Evolutionary conservation across 2,797 vertebrate species (phyloP), one percentile per base, ranked within the genome.

Genomic region (Hippoglossus hippoglossus): DNA sequence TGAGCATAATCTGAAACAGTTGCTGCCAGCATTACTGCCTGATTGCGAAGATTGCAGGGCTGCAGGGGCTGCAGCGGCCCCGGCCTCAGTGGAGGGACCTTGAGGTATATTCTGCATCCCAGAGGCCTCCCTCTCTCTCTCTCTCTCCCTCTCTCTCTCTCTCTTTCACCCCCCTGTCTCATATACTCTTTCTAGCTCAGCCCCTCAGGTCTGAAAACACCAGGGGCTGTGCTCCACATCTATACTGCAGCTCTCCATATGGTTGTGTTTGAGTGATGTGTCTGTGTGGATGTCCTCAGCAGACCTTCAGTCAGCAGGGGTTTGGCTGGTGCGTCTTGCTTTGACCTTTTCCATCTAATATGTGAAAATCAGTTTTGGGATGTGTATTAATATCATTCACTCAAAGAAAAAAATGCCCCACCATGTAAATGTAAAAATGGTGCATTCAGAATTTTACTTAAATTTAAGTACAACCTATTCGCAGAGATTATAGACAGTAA

Each of bases 1-100:
- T 95, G 94, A 91, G 89, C 88, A 91, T 96, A 95, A 96, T 95
- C 93, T 92, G 93, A 95, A 95, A 93, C 94, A 96, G 94, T 94
- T 91, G 88, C 92, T 89, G 93, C 86, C 77, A 86, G 94, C 91
- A 89, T 93, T 92, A 87, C 86, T 89, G 89, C 79, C 87, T 93
- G 93, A 94, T 93, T 94, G 91, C 92, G 85, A 86, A 90, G 90
- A 93, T 91, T 90, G 92, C 88, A 74, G 87, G 75, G 84, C 89
- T 89, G 77, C 83, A 80, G 78, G 78, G 78, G 80, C 87, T 86
- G 83, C 81, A 89, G 80, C 57, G 68, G 44, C 63, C 81, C 67
- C 61, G 77, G 77, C 87, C 83, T 82, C 77, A 87, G 75, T 65
- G 60, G 46, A 83, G 79, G 80, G 77, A 87, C 85, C 83, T 75